These are phyloP conservation scores for Rhaphigaster nebulosa DNA, from an alignment of 2,888 invertebrate genomes.

Conservation along the genomic window DNA sequence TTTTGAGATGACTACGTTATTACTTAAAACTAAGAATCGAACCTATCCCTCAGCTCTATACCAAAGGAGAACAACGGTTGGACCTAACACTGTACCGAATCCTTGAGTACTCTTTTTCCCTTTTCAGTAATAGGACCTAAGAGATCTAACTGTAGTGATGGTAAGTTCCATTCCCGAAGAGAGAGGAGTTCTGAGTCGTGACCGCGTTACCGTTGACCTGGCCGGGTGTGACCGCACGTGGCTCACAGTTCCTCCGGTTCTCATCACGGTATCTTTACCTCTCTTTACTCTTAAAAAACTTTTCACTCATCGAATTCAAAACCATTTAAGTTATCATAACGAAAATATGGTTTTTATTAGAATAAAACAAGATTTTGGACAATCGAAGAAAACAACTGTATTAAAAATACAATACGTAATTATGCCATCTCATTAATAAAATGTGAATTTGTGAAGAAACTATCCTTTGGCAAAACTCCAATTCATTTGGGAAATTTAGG, in stretches of 20 bases:
- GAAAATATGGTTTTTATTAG: no score
- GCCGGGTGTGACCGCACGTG: slow-evolving; percentile 6
- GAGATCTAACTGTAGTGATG: neutral
- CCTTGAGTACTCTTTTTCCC: neutral
- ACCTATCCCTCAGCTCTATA: no score
- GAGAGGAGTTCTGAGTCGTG: slow-evolving; percentile 24
- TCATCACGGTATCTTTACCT: neutral
- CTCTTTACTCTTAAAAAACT: neutral
- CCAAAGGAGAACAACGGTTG: no score
- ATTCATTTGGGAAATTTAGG: no score
- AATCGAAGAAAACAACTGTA: no score
- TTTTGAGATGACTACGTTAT: no score
- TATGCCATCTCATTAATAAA: no score
- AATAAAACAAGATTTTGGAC: no score
- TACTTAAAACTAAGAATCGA: no score
- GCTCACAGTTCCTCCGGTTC: neutral
- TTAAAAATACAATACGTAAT: no score
- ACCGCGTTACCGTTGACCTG: slow-evolving; percentile 14
- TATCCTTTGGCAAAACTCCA: no score
- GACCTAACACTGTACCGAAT: neutral
- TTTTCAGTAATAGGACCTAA: neutral
- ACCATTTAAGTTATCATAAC: neutral
- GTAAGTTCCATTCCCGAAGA: neutral
- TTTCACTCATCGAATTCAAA: neutral
- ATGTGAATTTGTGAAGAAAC: no score